A percentile compares a stretch with the other conserved stretches of the same genome.
Conservation (phyloP, 2,888 invertebrate genomes). For the Tetragonisca angustula region DNA sequence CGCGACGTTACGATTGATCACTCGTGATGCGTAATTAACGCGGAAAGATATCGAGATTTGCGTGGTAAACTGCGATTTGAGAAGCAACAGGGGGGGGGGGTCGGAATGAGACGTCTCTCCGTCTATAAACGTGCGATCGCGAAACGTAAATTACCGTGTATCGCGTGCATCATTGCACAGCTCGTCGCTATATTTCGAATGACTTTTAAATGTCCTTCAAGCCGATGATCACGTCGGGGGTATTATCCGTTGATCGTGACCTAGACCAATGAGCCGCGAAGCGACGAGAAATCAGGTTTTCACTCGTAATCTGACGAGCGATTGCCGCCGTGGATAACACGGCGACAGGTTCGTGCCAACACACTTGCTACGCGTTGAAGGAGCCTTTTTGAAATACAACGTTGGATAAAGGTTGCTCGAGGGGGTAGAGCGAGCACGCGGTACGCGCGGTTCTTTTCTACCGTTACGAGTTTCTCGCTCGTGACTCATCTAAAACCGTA, state of each 20-base stretch:
- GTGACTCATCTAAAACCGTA: constrained; percentile 59
- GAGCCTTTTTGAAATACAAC: neutral
- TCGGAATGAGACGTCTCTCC: neutral
- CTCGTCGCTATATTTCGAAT: neutral
- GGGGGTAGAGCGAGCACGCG: neutral
- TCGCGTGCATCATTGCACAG: neutral
- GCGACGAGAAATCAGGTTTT: constrained; percentile 24
- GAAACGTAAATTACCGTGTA: constrained; percentile 14
- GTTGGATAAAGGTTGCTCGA: neutral
- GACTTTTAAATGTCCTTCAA: neutral
- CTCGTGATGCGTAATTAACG: neutral
- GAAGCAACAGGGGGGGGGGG: neutral
- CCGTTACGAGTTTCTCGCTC: constrained; percentile 32
- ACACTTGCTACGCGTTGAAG: neutral
- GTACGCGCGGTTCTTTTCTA: constrained; percentile 12
- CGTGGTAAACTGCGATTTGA: constrained; percentile 6
- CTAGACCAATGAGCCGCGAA: neutral
- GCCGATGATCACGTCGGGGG: neutral
- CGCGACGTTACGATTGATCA: neutral
- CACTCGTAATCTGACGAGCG: constrained; percentile 14
- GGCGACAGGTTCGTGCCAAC: neutral
- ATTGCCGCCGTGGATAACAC: constrained; percentile 4
- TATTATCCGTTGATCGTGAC: constrained; percentile 13
- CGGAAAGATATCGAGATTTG: neutral
- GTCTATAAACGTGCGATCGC: constrained; percentile 10